Percentiles rank a stretch among this genome's conserved stretches.
These are phyloP conservation scores for Agrilus cyanescens DNA, from an alignment of 2,888 invertebrate species.

Conservation along the genomic window DNA sequence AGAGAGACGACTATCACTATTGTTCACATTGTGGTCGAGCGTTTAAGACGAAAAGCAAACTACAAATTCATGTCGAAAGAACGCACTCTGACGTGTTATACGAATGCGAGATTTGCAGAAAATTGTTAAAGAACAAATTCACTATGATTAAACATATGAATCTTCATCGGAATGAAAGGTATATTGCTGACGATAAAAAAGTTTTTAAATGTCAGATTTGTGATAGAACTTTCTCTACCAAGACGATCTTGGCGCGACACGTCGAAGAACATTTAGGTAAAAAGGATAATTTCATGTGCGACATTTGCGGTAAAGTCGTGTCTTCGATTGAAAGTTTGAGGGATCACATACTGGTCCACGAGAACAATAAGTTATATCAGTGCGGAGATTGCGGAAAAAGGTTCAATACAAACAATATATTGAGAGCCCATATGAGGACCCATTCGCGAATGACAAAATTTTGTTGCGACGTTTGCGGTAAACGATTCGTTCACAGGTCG, in stretches of 20 bases:
- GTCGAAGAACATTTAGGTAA: no score
- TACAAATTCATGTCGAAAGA: not conserved
- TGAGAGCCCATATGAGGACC: slow-evolving; percentile 19
- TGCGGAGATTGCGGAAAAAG: slow-evolving; percentile 16
- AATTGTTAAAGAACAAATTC: slow-evolving; percentile 18
- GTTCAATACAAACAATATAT: slow-evolving; percentile 10
- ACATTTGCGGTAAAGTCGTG: slow-evolving; percentile 6
- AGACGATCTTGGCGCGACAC: no score
- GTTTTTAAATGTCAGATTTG: no score
- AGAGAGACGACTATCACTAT: no score
- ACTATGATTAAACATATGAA: slow-evolving; percentile 15
- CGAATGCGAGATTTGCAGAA: slow-evolving; percentile 17
- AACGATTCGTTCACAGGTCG: slow-evolving; percentile 13
- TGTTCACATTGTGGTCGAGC: no score
- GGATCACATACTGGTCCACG: slow-evolving; percentile 15
- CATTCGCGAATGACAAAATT: slow-evolving; percentile 22
- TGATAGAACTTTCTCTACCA: not conserved
- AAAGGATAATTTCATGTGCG: slow-evolving; percentile 3
- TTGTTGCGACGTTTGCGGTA: slow-evolving; percentile 4
- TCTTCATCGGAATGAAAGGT: no score
- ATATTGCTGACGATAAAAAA: no score
- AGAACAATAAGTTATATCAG: slow-evolving; percentile 32
- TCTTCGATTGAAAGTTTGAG: not conserved
- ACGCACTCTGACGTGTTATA: slow-evolving; percentile 6
- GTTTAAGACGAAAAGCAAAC: slow-evolving; percentile 5